Percentiles rank a stretch among this genome's conserved stretches.
Evolutionary conservation across 2,113 vertebrate species (phyloP).

Genomic region (Tautogolabrus adspersus): DNA sequence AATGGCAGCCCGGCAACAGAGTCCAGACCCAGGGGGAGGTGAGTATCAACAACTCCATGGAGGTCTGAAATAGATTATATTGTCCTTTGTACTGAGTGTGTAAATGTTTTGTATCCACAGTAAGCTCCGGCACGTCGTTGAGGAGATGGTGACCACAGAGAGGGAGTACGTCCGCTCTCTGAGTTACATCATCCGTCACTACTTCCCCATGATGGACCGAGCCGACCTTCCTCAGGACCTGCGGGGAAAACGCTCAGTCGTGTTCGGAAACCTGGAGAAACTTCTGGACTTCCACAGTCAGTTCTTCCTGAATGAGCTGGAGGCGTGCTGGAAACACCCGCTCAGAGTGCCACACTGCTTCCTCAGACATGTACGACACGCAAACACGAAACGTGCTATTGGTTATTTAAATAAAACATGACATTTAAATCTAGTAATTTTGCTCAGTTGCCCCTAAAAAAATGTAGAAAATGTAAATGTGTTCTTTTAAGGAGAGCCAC

Average conservation of each 20-base stretch:
- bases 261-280: slow-evolving; percentile 97
- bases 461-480: too few relatives aligned
- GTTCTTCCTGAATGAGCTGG: slow-evolving; percentile 94
- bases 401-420: too few relatives aligned
- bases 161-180: slow-evolving; percentile 94
- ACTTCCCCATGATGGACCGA: slow-evolving; percentile 95
- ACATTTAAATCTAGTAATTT: too few relatives aligned
- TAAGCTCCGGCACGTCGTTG: slow-evolving; percentile 90
- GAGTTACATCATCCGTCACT: slow-evolving; percentile 90
- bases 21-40: slow-evolving; percentile 55
- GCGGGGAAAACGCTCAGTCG: slow-evolving; percentile 89
- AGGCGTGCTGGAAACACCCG: slow-evolving; percentile 93
- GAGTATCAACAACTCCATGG: not conserved
- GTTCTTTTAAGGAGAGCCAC: not conserved
- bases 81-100: too few relatives aligned
- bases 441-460: too few relatives aligned
- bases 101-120: slow-evolving; percentile 62
- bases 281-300: slow-evolving; percentile 94
- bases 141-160: slow-evolving; percentile 96
- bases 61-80: too few relatives aligned
- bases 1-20: not conserved
- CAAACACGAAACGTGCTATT: not conserved
- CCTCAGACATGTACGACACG: slow-evolving; percentile 89
- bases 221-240: slow-evolving; percentile 93
- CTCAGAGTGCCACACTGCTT: slow-evolving; percentile 94